A percentile compares a stretch with the other conserved stretches of the same genome.
phyloP scores from a whole-genome alignment of 2,888 invertebrate genomes.

The Platycheirus rosarum region DNA sequence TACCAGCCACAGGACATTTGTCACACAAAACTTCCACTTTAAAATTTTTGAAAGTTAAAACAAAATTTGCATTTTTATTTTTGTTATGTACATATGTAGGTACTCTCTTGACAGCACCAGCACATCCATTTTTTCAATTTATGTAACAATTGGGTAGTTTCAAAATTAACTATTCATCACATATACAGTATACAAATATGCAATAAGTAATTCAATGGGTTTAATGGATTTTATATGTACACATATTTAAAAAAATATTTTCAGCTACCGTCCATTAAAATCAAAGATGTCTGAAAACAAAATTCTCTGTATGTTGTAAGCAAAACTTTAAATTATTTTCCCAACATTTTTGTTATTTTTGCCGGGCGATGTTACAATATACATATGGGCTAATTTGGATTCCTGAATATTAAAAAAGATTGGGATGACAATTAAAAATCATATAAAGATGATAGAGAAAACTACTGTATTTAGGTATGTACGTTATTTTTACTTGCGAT shows the following conservation, averaged over 20 bases:
- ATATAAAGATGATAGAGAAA: too few species aligned
- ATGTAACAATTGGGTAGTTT: conserved; percentile 63
- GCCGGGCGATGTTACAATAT: too few species aligned
- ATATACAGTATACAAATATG: too few species aligned
- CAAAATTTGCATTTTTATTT: conserved; percentile 57
- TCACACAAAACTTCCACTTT: conserved; percentile 50
- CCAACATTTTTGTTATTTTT: too few species aligned
- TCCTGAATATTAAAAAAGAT: too few species aligned
- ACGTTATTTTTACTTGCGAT: too few species aligned
- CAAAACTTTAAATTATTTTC: too few species aligned
- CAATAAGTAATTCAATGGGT: conserved; percentile 67
- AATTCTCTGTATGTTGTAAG: too few species aligned
- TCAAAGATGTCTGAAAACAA: too few species aligned
- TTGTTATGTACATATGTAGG: background rate
- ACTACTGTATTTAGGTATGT: too few species aligned
- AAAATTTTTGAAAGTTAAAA: conserved; percentile 35
- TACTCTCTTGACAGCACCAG: background rate
- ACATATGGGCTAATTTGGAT: too few species aligned
- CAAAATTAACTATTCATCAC: conserved; percentile 53
- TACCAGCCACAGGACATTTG: conserved; percentile 52
- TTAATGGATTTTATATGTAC: conserved; percentile 68
- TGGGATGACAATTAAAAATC: too few species aligned
- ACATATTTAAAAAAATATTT: conserved; percentile 44
- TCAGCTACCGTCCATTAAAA: background rate
- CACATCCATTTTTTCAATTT: conserved; percentile 62